phyloP scores from a whole-genome alignment of 2,797 vertebrate genomes.

The Simalia tracyae region DNA sequence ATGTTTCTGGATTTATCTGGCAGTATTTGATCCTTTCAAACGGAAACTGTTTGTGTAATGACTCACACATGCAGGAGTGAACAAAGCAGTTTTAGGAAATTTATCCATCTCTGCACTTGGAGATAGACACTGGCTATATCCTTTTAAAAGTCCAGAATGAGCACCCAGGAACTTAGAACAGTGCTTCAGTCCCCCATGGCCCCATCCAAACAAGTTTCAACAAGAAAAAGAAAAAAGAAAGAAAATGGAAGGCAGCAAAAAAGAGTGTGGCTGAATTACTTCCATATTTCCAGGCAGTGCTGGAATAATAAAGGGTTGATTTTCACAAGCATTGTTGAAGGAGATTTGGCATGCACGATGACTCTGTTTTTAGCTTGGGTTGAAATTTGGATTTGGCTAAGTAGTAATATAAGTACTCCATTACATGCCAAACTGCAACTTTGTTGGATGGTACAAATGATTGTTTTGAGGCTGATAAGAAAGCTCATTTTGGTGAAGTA shows the following conservation, averaged over 20 bases:
- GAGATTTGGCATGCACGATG: not conserved
- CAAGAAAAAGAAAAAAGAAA: not conserved
- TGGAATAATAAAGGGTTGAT: not conserved
- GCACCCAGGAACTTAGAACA: not conserved
- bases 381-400: constrained; percentile 11
- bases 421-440: not conserved
- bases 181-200: not conserved
- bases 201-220: not conserved
- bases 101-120: not conserved
- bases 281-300: not conserved
- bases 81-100: constrained; percentile 21
- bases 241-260: not conserved
- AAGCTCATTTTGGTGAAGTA: not conserved
- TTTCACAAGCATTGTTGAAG: constrained; percentile 17
- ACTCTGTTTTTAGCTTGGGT: constrained; percentile 3
- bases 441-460: not conserved
- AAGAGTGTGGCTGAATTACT: not conserved
- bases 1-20: constrained; percentile 33
- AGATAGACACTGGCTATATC: not conserved
- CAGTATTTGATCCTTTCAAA: constrained; percentile 31
- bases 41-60: constrained; percentile 33
- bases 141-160: rapidly evolving
- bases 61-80: constrained; percentile 10
- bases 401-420: not conserved
- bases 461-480: constrained; percentile 11